Conservation (phyloP, 2,888 invertebrate genomes). For the Unio delphinus region DNA sequence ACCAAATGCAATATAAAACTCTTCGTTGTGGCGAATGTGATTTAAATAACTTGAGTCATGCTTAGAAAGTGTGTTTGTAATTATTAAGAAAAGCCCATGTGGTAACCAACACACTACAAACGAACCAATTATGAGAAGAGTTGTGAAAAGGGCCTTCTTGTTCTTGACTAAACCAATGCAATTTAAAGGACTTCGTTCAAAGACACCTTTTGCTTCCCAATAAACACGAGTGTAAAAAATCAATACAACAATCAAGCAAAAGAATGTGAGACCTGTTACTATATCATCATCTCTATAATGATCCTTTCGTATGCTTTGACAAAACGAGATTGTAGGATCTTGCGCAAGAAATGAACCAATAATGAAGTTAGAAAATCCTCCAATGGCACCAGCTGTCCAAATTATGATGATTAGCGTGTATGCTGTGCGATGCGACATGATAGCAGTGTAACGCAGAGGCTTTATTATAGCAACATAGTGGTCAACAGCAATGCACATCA, state of each 20-base stretch:
- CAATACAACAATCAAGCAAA: constrained; percentile 48
- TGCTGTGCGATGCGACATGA: constrained; percentile 39
- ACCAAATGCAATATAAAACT: constrained; percentile 12
- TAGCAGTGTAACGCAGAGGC: constrained; percentile 44
- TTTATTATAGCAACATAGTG: constrained; percentile 57
- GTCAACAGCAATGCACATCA: constrained; percentile 56
- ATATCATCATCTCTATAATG: constrained; percentile 58
- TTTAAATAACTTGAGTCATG: too few relatives aligned
- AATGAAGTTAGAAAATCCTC: constrained; percentile 48
- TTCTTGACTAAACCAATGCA: constrained; percentile 44
- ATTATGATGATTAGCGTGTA: constrained; percentile 40
- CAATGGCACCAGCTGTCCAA: constrained; percentile 45
- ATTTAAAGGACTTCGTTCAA: constrained; percentile 17
- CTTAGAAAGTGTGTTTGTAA: constrained; percentile 8
- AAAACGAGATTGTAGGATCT: constrained; percentile 28
- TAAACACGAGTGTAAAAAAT: constrained; percentile 56
- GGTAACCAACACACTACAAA: constrained; percentile 62
- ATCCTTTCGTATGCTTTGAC: constrained; percentile 52
- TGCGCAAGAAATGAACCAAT: constrained; percentile 18
- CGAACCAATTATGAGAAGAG: constrained; percentile 57
- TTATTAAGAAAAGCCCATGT: constrained; percentile 49
- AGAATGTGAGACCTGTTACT: constrained; percentile 45
- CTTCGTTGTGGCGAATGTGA: too few relatives aligned
- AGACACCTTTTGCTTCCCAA: constrained; percentile 41
- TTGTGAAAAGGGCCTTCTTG: constrained; percentile 57